A percentile compares a stretch with the other conserved stretches of the same genome.
These are phyloP conservation scores for Pardalotus punctatus DNA, from an alignment of 2,113 vertebrate species.

Conservation along the genomic window DNA sequence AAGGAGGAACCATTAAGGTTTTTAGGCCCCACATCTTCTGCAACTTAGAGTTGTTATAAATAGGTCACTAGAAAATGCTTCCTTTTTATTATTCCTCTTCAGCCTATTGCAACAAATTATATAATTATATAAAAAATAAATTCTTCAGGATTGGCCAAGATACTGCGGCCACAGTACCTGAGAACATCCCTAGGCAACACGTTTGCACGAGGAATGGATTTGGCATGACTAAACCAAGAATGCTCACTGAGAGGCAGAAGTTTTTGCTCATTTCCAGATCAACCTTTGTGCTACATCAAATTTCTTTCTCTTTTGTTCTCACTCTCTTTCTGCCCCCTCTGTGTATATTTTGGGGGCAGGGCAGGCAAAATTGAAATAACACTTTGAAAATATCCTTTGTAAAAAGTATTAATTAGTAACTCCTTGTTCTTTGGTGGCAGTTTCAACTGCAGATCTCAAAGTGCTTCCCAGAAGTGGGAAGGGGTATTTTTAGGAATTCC, in stretches of 20 bases:
- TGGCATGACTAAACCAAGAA: background rate
- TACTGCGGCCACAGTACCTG: background rate
- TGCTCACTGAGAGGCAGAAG: background rate
- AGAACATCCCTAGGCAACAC: background rate
- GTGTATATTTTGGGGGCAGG: background rate
- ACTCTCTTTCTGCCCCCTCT: background rate
- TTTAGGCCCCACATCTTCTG: background rate
- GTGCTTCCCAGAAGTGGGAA: background rate
- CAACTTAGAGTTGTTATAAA: background rate
- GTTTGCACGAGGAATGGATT: background rate
- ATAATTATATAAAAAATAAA: background rate
- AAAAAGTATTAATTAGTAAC: background rate
- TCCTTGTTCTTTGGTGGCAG: background rate
- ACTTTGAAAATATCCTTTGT: background rate
- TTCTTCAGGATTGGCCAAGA: background rate
- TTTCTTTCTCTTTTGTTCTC: background rate
- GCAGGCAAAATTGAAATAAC: background rate
- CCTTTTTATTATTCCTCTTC: background rate
- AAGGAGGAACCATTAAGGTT: background rate
- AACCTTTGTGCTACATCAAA: background rate
- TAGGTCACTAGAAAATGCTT: background rate
- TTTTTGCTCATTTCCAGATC: background rate
- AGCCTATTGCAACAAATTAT: background rate
- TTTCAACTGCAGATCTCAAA: background rate
- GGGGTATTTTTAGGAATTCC: background rate